Percentiles rank a stretch among this genome's conserved stretches.
phyloP scores from a whole-genome alignment of 2,797 vertebrate genomes.

The Alca torda region DNA sequence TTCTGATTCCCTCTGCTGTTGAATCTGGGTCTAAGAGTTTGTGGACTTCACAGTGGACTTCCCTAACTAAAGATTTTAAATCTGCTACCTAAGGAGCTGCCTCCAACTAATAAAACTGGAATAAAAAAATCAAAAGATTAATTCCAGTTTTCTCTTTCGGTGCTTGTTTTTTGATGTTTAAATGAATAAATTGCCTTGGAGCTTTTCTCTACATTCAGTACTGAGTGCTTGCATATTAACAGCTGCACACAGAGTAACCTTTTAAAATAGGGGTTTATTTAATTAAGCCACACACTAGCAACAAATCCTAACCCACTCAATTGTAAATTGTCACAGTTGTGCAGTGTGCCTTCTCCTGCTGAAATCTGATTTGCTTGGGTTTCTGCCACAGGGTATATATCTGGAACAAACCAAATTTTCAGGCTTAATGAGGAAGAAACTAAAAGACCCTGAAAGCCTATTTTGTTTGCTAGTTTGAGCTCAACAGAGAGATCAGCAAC shows the following conservation, averaged over 20 bases:
- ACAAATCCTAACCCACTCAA: slow-evolving; percentile 9
- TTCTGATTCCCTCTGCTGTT: slow-evolving; percentile 6
- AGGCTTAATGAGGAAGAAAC: neutral
- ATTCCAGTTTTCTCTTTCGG: neutral
- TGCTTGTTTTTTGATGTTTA: neutral
- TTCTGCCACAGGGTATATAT: slow-evolving; percentile 34
- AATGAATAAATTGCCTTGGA: neutral
- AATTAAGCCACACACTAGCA: slow-evolving; percentile 25
- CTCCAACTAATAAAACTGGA: neutral
- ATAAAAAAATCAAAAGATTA: neutral
- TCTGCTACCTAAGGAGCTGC: neutral
- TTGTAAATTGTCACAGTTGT: slow-evolving; percentile 24
- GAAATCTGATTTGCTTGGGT: slow-evolving; percentile 45
- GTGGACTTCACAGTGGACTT: neutral
- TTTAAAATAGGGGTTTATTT: slow-evolving; percentile 50
- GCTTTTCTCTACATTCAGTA: neutral
- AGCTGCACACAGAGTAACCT: slow-evolving; percentile 22
- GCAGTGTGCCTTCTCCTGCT: neutral
- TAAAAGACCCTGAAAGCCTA: neutral
- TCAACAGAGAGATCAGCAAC: neutral
- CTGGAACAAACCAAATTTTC: neutral
- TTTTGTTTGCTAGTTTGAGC: neutral
- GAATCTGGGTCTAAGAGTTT: neutral
- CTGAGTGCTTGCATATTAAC: slow-evolving; percentile 2
- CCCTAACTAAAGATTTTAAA: neutral